Evolutionary conservation across 2,113 vertebrate genomes (phyloP), one percentile per base, ranked within the genome.

Genomic region (Brachirus orientalis): DNA sequence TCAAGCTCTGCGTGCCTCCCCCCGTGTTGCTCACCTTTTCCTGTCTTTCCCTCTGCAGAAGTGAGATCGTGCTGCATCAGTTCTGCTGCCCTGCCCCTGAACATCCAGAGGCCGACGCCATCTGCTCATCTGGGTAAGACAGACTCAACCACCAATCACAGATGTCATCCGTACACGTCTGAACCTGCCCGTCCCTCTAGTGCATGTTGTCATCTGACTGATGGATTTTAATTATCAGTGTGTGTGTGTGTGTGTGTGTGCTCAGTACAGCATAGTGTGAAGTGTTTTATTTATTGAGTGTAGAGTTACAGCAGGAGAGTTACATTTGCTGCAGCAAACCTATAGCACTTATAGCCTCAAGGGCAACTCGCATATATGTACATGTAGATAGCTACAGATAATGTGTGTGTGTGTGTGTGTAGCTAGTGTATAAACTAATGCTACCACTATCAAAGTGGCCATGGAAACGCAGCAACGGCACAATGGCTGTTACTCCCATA

Each of bases 81-180:
- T 99, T 99, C 89, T 99, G 98, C 89, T 98, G 97, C 85, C 98
- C 98, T 2, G 97, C 96, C 8, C 96, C 96, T 1, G 98, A 99
- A 4, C 89, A 96, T 71, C 95, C 95, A 84, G 97, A 98, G 77
- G 88, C 74, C 5, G 93, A 93, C 62, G 61, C 71, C 58, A 82
- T 75, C 1, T 79, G 85, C 72, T 88, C 89, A 52, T 88, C 92
- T 37, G 68, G 92, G 92, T 94, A 86, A 89, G 90, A 44, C 40
- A 14, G 1, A 47, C 18, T 48, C 17, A 48, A 18, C 28, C 11
- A 52, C 45, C 56, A 65, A 22, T 68, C 60, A 63, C 43, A 65
- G 1, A 54, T 53, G 48, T 51, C 7, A 28, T 28, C 12, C 20
- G 17, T 20, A 10, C 19, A 11, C 19, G 18, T 48, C 19, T 20